A percentile compares a stretch with the other conserved stretches of the same genome.
phyloP scores from a whole-genome alignment of 2,888 invertebrate genomes.

The Melinopterus prodromus region DNA sequence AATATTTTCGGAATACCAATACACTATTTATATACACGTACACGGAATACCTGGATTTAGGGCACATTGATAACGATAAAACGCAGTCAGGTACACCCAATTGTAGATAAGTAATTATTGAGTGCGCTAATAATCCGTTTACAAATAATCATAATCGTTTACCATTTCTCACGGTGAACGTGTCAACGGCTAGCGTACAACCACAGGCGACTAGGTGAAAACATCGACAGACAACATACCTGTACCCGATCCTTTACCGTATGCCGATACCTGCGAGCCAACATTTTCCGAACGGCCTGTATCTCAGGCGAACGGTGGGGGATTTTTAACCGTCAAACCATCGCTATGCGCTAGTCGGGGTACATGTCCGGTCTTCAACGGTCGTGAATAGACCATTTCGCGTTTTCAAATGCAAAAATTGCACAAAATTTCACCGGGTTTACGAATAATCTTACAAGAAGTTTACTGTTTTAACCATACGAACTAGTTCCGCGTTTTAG shows the following conservation, averaged over 20 bases:
- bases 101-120: not conserved
- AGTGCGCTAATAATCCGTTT: not conserved
- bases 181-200: conserved; percentile 18
- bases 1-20: too few relatives aligned
- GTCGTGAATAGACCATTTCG: conserved; percentile 20
- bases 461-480: not conserved
- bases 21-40: too few relatives aligned
- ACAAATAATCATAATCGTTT: conserved; percentile 13
- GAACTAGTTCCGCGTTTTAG: not conserved
- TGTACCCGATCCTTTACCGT: conserved; percentile 21
- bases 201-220: not conserved
- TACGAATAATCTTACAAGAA: not conserved
- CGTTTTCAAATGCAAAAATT: conserved; percentile 10
- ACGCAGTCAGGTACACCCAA: not conserved
- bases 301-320: conserved; percentile 42
- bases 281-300: conserved; percentile 42
- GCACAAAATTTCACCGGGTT: conserved; percentile 8
- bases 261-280: conserved; percentile 55
- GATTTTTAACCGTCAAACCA: conserved; percentile 47
- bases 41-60: not conserved
- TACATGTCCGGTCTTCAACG: conserved; percentile 40
- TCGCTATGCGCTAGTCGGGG: conserved; percentile 44
- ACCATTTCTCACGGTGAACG: conserved; percentile 21
- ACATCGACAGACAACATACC: conserved; percentile 11
- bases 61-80: not conserved